Base-by-base conservation (phyloP, 2,888 invertebrate species). In the Phanerotoma sp. region DNA sequence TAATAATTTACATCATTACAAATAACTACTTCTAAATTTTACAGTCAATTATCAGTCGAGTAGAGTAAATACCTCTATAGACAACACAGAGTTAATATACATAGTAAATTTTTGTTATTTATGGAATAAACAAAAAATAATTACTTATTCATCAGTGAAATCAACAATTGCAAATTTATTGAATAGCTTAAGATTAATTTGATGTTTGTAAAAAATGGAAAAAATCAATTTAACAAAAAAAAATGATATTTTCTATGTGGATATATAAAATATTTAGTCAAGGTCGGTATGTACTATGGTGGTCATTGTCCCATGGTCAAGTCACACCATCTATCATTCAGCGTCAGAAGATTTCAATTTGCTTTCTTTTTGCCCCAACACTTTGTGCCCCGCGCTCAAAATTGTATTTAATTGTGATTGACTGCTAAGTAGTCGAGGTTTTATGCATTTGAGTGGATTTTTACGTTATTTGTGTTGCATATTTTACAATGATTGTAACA, bases 381-480 rank as follows among this genome's bases (percentile, higher is more conserved):
- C 20, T 11, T 42, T 41, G 5, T 44, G 9, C 40, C 45, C 63
- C 60, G 67, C 67, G 25, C 64, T 72, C 71, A 74, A 74, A 74
- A 74, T 74, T 73, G 71, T 74, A 74, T 74, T 73, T 74, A 74
- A 74, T 74, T 73, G 73, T 74, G 74, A 74, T 74, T 74, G 74
- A 74, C 73, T 72, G 74, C 72, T 69, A 67, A 71, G 68, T 71
- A 67, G 69, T 68, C 67, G 68, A 28, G 21, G 40, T 64, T 65
- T 62, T 56, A 63, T 60, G 62, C 70, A 69, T 70, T 71, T 66
- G 47, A 37, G 67, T 68, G 61, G 54, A 64, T 41, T 58, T 69
- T 66, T 71, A 70, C 70, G 68, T 66, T 68, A 68, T 68, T 65
- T 40, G 62, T 40, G 30, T 13, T 30, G 28, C 7, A 5, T 18